Evolutionary conservation across 2,888 invertebrate species (phyloP).

Genomic region (Enchytraeus crypticus): DNA sequence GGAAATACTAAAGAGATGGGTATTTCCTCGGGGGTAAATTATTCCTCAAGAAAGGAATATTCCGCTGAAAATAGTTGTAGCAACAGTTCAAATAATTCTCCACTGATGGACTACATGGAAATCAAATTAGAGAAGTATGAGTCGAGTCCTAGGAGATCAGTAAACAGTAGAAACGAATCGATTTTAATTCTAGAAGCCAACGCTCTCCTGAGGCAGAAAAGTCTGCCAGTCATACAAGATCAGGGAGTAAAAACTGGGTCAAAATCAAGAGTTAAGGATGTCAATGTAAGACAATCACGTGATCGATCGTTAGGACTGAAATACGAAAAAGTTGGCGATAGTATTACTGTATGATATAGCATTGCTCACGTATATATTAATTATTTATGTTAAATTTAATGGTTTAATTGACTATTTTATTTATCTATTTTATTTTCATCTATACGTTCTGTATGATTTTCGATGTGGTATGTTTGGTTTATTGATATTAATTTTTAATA

Average conservation of each 20-base stretch:
- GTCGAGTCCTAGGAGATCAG: slow-evolving; percentile 34
- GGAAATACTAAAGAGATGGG: slow-evolving; percentile 31
- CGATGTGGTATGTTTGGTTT: too few relatives aligned
- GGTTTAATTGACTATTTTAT: too few relatives aligned
- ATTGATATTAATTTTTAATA: too few relatives aligned
- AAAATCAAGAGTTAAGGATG: not conserved
- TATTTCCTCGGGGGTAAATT: too few relatives aligned
- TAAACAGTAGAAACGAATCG: not conserved
- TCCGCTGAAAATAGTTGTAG: not conserved
- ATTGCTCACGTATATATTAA: too few relatives aligned
- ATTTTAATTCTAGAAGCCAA: not conserved
- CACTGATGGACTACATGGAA: slow-evolving; percentile 56
- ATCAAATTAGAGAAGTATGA: slow-evolving; percentile 39
- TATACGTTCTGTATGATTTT: too few relatives aligned
- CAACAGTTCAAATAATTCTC: not conserved
- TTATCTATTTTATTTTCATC: too few relatives aligned
- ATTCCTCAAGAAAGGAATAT: slow-evolving; percentile 19
- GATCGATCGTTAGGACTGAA: too few relatives aligned
- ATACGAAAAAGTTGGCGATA: too few relatives aligned
- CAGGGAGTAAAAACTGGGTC: not conserved
- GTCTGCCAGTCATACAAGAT: too few relatives aligned
- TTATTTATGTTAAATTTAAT: too few relatives aligned
- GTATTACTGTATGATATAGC: too few relatives aligned
- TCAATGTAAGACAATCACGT: not conserved
- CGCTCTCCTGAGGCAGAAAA: not conserved